Percentiles rank a stretch among this genome's conserved stretches.
These are phyloP conservation scores for Hirudo medicinalis DNA, from an alignment of 1,140 invertebrate genomes.

Conservation along the genomic window DNA sequence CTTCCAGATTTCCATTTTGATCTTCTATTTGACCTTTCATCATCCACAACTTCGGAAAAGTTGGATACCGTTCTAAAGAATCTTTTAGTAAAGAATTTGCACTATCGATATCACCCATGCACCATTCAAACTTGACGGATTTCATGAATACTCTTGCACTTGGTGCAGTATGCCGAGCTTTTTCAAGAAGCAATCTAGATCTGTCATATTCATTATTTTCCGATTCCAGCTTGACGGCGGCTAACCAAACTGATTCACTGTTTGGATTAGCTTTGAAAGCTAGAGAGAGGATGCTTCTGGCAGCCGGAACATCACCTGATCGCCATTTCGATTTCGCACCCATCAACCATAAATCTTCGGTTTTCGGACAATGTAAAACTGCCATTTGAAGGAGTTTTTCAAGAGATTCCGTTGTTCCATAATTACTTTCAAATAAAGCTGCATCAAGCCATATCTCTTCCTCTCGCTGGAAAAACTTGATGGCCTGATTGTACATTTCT, in stretches of 20 bases:
- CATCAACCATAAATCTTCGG: constrained; percentile 95
- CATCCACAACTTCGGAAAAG: constrained; percentile 93
- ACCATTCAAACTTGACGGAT: constrained; percentile 95
- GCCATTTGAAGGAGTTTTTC: constrained; percentile 82
- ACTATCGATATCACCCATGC: constrained; percentile 69
- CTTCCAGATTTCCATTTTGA: constrained; percentile 60
- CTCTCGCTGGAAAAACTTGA: constrained; percentile 84
- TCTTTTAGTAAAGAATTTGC: constrained; percentile 72
- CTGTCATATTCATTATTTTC: constrained; percentile 95
- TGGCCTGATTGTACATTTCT: constrained; percentile 81
- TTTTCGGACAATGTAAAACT: constrained; percentile 91
- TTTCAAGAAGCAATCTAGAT: constrained; percentile 75
- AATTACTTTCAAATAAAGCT: constrained; percentile 89
- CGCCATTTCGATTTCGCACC: constrained; percentile 97
- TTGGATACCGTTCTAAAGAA: constrained; percentile 72
- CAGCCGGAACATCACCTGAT: constrained; percentile 80
- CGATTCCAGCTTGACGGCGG: constrained; percentile 94
- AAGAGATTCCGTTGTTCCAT: constrained; percentile 73
- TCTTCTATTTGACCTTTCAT: constrained; percentile 97
- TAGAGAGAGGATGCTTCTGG: constrained; percentile 59
- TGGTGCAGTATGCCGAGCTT: constrained; percentile 83
- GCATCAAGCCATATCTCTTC: constrained; percentile 96
- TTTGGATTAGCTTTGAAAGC: constrained; percentile 78
- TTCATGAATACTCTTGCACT: constrained; percentile 96
- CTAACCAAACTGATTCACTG: constrained; percentile 98